Base-by-base conservation (phyloP, 2,888 invertebrate genomes). In the Philopedon plagiatum region DNA sequence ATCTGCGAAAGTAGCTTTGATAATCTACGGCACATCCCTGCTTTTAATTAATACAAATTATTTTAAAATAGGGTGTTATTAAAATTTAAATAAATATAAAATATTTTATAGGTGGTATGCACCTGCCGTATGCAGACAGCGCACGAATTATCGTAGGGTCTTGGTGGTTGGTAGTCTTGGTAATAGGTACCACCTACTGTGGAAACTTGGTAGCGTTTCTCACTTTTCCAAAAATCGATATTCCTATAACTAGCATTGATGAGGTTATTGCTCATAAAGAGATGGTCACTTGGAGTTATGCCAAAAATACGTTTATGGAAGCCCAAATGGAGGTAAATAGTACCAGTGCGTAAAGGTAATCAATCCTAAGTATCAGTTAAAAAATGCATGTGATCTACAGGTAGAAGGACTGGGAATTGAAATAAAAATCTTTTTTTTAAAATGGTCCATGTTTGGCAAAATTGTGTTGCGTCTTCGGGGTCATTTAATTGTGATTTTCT, bases 151-250 rank as follows among this genome's bases (percentile, higher is more conserved):
- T 97, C 2, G 91, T 97, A 0, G 95, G 95, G 0, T 91, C 94
- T 0, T 97, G 97, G 97, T 97, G 97, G 97, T 84, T 97, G 56
- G 94, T 95, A 0, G 96, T 96, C 0, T 88, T 96, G 74, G 93
- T 97, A 0, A 89, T 96, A 18, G 94, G 96, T 0, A 96, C 96
- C 15, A 96, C 96, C 0, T 97, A 97, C 83, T 95, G 95, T 64
- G 97, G 97, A 1, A 96, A 95, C 85, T 88, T 97, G 77, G 96
- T 97, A 0, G 96, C 97, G 0, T 96, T 96, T 84, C 88, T 97
- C 44, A 97, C 97, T 0, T 96, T 97, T 82, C 97, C 97, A 0
- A 93, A 94, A 83, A 91, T 92, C 80, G 92, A 93, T 83, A 87
- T 88, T 32, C 90, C 93, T 0, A 90, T 95, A 23, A 90, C 91